Evolutionary conservation across 2,797 vertebrate genomes (phyloP).

Genomic region (Hippopotamyrus pictus): DNA sequence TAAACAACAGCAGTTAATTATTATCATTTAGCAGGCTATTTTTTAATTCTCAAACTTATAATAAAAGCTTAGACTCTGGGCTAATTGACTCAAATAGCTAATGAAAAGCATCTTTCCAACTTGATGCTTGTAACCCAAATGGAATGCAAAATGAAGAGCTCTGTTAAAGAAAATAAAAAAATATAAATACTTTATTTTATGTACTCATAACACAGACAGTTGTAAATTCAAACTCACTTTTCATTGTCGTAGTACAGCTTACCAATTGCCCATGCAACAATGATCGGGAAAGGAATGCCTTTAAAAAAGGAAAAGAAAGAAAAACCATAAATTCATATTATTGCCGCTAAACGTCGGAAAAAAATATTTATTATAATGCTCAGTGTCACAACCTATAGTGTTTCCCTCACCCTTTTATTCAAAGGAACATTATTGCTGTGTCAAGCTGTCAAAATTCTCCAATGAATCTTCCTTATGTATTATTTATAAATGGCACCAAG

Average conservation of each 20-base stretch:
- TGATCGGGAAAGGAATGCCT: constrained; percentile 96
- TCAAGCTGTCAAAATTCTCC: not conserved
- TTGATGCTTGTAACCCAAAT: not conserved
- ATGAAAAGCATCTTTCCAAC: constrained; percentile 12
- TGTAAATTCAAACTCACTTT: constrained; percentile 69
- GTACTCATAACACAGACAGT: not conserved
- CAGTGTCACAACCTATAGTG: not conserved
- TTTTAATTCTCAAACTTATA: not conserved
- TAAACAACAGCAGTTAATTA: constrained; percentile 26
- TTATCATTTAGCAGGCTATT: not conserved
- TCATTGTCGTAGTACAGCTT: constrained; percentile 97
- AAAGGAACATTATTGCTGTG: not conserved
- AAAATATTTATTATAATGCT: not conserved
- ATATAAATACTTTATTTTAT: not conserved
- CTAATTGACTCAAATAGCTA: not conserved
- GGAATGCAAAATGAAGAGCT: not conserved
- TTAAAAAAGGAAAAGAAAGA: constrained; percentile 25
- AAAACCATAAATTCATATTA: not conserved
- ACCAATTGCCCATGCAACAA: constrained; percentile 89
- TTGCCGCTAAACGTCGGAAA: not conserved
- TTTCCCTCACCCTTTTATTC: not conserved
- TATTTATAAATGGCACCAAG: not conserved
- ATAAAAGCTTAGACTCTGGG: not conserved
- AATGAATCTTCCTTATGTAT: not conserved
- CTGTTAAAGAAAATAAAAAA: not conserved